A percentile compares a stretch with the other conserved stretches of the same genome.
Conservation (phyloP, 2,113 vertebrate species). For the Cheilinus undulatus region DNA sequence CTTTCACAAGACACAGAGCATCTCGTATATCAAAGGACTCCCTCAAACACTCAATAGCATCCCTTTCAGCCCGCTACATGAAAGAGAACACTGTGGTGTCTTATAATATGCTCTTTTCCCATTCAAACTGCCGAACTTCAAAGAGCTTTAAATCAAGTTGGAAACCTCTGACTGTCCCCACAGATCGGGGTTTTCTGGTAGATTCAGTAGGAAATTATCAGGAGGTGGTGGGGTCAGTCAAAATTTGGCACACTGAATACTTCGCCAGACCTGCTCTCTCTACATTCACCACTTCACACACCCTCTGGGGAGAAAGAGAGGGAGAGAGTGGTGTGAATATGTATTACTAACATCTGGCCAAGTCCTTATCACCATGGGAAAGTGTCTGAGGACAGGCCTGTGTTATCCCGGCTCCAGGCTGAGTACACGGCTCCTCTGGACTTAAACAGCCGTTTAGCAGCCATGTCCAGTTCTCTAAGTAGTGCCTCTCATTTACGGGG, state of each 20-base stretch:
- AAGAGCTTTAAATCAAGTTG: constrained; percentile 57
- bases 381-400: constrained; percentile 52
- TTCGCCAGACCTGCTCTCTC: constrained; percentile 20
- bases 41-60: constrained; percentile 74
- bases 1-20: constrained; percentile 66
- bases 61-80: constrained; percentile 76
- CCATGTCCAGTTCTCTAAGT: constrained; percentile 37
- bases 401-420: constrained; percentile 47
- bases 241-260: constrained; percentile 30
- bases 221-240: constrained; percentile 37
- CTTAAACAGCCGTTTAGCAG: constrained; percentile 24
- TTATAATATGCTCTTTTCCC: constrained; percentile 58
- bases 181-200: constrained; percentile 23
- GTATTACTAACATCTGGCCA: constrained; percentile 68
- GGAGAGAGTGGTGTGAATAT: constrained; percentile 26
- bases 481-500: constrained; percentile 40
- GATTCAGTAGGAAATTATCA: constrained; percentile 42
- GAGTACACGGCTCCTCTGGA: constrained; percentile 21
- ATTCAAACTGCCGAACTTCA: constrained; percentile 65
- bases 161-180: constrained; percentile 46
- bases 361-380: constrained; percentile 74
- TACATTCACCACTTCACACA: constrained; percentile 8
- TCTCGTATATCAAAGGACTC: constrained; percentile 84
- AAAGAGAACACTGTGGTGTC: constrained; percentile 74
- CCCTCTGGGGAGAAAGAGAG: neutral